A percentile compares a stretch with the other conserved stretches of the same genome.
phyloP scores from a whole-genome alignment of 2,888 invertebrate genomes.

The Lydus trimaculatus region DNA sequence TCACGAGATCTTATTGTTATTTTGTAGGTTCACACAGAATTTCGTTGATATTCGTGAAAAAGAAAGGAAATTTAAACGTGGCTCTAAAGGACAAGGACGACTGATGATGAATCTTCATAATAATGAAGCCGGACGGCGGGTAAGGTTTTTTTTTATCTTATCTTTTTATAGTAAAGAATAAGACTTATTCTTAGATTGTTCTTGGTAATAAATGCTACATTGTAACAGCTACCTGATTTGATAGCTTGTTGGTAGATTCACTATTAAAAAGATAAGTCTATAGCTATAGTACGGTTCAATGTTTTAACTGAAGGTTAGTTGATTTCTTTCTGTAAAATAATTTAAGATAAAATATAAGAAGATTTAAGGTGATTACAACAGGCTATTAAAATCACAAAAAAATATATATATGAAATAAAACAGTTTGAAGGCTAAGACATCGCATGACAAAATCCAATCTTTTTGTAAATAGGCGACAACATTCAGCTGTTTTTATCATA shows the following conservation, averaged over 20 bases:
- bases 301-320: conserved; percentile 2
- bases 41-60: conserved; percentile 94
- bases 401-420: background rate
- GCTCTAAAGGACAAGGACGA: conserved; percentile 82
- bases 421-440: background rate
- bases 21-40: conserved; percentile 84
- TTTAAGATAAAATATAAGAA: background rate
- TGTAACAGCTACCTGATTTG: conserved; percentile 8
- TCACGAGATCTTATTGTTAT: conserved; percentile 13
- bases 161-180: background rate
- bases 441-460: conserved; percentile 4
- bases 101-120: conserved; percentile 97
- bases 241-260: conserved; percentile 3
- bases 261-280: conserved; percentile 6
- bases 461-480: conserved; percentile 1
- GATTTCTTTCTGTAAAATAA: background rate
- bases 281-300: conserved; percentile 4
- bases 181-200: background rate
- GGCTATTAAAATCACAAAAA: background rate
- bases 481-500: background rate
- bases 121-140: conserved; percentile 97
- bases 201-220: conserved; percentile 6
- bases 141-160: conserved; percentile 64
- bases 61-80: conserved; percentile 83
- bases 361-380: conserved; percentile 6